Percentiles rank a stretch among this genome's conserved stretches.
Conservation (phyloP, 64 coral and sea anemone species). For the Stylophora pistillata region DNA sequence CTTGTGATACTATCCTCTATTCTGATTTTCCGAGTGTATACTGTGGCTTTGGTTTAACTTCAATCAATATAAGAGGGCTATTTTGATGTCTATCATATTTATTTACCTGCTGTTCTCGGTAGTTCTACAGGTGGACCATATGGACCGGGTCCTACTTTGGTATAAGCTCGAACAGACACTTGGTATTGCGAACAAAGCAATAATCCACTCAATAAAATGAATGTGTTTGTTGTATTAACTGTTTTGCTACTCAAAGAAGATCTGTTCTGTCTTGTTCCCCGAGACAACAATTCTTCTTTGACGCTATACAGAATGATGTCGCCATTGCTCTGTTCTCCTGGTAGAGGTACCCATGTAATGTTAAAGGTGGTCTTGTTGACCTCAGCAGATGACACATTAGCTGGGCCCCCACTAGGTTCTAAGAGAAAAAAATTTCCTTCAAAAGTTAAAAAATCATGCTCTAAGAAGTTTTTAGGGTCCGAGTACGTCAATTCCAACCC, state of each 20-base stretch:
- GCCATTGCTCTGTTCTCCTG: not conserved
- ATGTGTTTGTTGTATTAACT: not conserved
- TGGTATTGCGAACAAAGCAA: not conserved
- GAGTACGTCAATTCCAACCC: too few species aligned
- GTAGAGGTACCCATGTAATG: not conserved
- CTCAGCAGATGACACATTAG: not conserved
- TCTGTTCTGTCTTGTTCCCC: not conserved
- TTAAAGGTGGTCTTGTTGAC: not conserved
- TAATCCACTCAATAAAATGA: not conserved
- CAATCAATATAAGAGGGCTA: not conserved
- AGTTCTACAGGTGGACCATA: not conserved
- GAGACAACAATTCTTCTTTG: not conserved
- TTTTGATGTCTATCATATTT: not conserved
- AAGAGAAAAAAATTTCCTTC: too few species aligned
- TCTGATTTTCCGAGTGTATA: not conserved
- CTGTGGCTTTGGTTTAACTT: too few species aligned
- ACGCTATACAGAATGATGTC: not conserved
- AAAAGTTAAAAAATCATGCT: too few species aligned
- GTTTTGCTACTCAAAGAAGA: not conserved
- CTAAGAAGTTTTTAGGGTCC: too few species aligned
- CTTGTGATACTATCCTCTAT: not conserved
- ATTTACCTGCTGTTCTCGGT: not conserved
- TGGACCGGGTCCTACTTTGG: not conserved
- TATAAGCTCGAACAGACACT: constrained; percentile 9
- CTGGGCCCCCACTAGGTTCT: not conserved